phyloP scores from a whole-genome alignment of 2,113 vertebrate genomes.

The Caretta caretta region DNA sequence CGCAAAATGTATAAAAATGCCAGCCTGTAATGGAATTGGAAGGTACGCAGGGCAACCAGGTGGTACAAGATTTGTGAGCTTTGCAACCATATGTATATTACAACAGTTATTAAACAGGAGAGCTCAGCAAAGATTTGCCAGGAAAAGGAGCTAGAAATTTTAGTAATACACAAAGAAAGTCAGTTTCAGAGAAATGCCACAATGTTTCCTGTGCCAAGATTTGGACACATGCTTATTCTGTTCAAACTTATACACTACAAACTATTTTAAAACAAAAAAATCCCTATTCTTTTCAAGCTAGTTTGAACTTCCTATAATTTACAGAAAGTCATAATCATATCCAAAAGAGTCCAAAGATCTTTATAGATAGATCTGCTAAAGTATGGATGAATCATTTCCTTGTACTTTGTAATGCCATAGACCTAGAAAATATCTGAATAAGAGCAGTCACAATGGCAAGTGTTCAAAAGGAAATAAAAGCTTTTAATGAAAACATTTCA shows the following conservation, averaged over 20 bases:
- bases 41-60: not conserved
- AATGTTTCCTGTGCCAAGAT: not conserved
- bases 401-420: not conserved
- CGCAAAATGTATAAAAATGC: not conserved
- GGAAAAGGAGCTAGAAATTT: not conserved
- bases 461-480: slow-evolving; percentile 44
- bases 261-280: not conserved
- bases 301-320: slow-evolving; percentile 62
- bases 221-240: not conserved
- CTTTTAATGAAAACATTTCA: slow-evolving; percentile 63
- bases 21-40: not conserved
- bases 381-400: slow-evolving; percentile 67
- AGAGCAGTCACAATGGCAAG: not conserved
- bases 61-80: not conserved
- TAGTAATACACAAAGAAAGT: not conserved
- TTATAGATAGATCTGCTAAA: slow-evolving; percentile 10
- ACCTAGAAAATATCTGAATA: not conserved
- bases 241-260: not conserved
- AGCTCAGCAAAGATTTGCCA: not conserved
- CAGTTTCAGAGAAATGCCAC: slow-evolving; percentile 22
- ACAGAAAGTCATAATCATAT: slow-evolving; percentile 39
- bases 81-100: accelerated
- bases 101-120: not conserved
- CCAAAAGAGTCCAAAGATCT: slow-evolving; percentile 31
- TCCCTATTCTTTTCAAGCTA: slow-evolving; percentile 1